Conservation (phyloP, 1,140 invertebrate species). For the Homalodisca vitripennis region DNA sequence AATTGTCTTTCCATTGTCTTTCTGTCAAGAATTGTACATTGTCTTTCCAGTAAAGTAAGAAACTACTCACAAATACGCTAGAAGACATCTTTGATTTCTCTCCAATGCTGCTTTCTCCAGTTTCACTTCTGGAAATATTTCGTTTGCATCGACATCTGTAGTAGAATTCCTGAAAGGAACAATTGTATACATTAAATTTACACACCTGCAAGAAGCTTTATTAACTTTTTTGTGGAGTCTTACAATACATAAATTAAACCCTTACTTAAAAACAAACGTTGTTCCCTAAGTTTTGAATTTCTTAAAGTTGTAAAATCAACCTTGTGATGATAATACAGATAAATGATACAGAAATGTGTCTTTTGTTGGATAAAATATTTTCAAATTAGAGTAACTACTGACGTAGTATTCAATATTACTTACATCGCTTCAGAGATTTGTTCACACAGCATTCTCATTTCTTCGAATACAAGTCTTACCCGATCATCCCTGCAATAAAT, state of each 20-base stretch:
- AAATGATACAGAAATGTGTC: neutral
- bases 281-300: neutral
- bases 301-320: neutral
- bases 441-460: slow-evolving; percentile 71
- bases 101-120: slow-evolving; percentile 63
- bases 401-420: slow-evolving; percentile 42
- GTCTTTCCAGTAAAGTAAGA: too few relatives aligned
- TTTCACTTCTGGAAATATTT: slow-evolving; percentile 28
- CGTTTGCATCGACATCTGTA: slow-evolving; percentile 9
- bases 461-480: slow-evolving; percentile 70
- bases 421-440: slow-evolving; percentile 75
- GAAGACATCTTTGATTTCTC: slow-evolving; percentile 85
- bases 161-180: slow-evolving; percentile 19
- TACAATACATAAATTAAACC: neutral
- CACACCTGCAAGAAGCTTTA: neutral
- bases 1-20: too few relatives aligned
- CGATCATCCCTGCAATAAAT: slow-evolving; percentile 60
- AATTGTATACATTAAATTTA: neutral
- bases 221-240: neutral
- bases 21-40: too few relatives aligned
- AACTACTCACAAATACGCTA: slow-evolving; percentile 83
- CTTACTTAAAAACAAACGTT: neutral
- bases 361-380: too few relatives aligned
- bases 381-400: too few relatives aligned
- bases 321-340: neutral